phyloP scores from a whole-genome alignment of 2,888 invertebrate species.

The Idaea aversata region DNA sequence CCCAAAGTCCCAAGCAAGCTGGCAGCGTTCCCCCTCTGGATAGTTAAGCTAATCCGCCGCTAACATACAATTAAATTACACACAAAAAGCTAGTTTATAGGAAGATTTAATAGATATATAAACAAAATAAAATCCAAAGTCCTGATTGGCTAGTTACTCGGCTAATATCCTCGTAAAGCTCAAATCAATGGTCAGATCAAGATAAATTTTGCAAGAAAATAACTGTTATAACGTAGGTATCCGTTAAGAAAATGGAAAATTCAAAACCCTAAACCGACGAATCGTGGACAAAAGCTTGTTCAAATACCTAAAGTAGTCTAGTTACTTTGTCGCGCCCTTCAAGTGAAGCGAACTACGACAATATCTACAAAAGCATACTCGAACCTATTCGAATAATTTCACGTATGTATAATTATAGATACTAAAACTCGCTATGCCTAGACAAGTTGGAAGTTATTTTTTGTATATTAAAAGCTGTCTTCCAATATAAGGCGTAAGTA shows the following conservation, averaged over 20 bases:
- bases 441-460: slow-evolving; percentile 64
- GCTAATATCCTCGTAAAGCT: not conserved
- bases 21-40: too few relatives aligned
- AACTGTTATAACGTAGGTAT: too few relatives aligned
- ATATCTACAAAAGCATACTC: slow-evolving; percentile 15
- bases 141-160: not conserved
- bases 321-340: not conserved
- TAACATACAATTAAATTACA: too few relatives aligned
- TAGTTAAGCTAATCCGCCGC: too few relatives aligned
- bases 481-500: slow-evolving; percentile 69
- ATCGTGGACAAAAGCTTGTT: too few relatives aligned
- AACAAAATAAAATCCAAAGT: too few relatives aligned
- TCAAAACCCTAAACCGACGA: too few relatives aligned
- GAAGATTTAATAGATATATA: too few relatives aligned
- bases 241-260: too few relatives aligned
- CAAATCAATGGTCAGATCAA: not conserved
- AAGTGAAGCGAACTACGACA: slow-evolving; percentile 14
- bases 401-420: slow-evolving; percentile 26
- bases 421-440: slow-evolving; percentile 17
- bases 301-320: not conserved
- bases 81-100: too few relatives aligned
- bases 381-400: slow-evolving; percentile 38
- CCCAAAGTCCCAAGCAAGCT: too few relatives aligned
- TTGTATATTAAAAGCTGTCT: slow-evolving; percentile 63
- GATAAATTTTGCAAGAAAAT: not conserved